Percentiles rank a stretch among this genome's conserved stretches.
Evolutionary conservation across 2,888 invertebrate genomes (phyloP).

Genomic region (Drosophila antonietae): DNA sequence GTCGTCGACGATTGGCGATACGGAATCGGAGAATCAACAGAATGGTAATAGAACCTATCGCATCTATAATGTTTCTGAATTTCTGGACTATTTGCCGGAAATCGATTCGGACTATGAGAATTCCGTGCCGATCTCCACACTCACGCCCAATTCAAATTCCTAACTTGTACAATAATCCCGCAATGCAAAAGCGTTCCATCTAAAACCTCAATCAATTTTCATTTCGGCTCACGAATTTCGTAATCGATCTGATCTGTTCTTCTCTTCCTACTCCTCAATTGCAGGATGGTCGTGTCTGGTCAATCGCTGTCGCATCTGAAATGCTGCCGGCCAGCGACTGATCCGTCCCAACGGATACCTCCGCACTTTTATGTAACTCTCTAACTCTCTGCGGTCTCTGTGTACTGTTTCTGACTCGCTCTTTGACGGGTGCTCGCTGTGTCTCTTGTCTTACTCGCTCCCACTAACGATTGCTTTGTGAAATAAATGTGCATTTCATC

Average conservation of each 20-base stretch:
- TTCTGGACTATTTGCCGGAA: conserved; percentile 16
- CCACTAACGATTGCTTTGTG: background rate
- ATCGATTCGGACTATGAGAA: conserved; percentile 36
- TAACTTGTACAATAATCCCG: background rate
- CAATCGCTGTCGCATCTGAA: conserved; percentile 43
- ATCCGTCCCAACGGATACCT: conserved; percentile 1
- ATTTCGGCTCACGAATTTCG: background rate
- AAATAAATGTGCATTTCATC: conserved; percentile 66
- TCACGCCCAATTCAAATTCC: conserved; percentile 19
- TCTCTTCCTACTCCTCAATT: background rate
- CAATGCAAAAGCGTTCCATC: background rate
- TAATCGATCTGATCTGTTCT: background rate
- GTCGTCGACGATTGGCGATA: background rate
- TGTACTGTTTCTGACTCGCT: background rate
- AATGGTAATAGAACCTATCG: conserved; percentile 18
- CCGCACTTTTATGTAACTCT: conserved; percentile 33
- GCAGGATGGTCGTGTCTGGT: conserved; percentile 25
- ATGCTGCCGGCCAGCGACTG: conserved; percentile 28
- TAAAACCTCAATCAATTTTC: background rate
- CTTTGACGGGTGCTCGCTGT: background rate
- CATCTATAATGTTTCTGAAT: background rate
- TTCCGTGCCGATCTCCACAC: background rate
- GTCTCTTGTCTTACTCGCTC: background rate
- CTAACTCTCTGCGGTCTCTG: background rate
- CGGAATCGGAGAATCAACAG: conserved; percentile 27